phyloP scores from a whole-genome alignment of 2,888 invertebrate species.

The Chloroclystis v-ata region DNA sequence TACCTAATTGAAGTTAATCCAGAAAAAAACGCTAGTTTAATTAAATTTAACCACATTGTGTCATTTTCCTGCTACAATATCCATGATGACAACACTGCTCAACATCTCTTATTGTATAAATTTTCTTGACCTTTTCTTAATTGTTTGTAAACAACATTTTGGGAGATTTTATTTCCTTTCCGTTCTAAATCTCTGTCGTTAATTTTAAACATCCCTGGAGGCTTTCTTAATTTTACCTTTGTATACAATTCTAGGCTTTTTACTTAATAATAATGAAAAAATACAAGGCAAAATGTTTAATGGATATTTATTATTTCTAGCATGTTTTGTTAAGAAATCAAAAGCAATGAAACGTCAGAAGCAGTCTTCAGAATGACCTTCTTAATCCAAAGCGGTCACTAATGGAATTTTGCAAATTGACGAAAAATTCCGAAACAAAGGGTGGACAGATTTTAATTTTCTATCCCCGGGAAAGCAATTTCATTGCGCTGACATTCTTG shows the following conservation, averaged over 20 bases:
- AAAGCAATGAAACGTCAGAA: constrained; percentile 9
- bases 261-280: constrained; percentile 53
- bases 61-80: not conserved
- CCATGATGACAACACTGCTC: not conserved
- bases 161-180: constrained; percentile 27
- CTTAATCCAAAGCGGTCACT: constrained; percentile 16
- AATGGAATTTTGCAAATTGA: constrained; percentile 16
- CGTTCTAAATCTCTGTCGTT: constrained; percentile 46
- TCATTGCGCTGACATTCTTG: constrained; percentile 3
- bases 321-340: constrained; percentile 18
- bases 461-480: constrained; percentile 11
- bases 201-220: constrained; percentile 50
- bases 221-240: constrained; percentile 50
- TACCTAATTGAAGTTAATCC: too few relatives aligned
- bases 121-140: constrained; percentile 7
- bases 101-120: not conserved
- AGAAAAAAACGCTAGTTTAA: too few relatives aligned
- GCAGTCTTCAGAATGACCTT: constrained; percentile 7
- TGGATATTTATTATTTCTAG: constrained; percentile 34
- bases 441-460: constrained; percentile 18
- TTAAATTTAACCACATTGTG: not conserved
- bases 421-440: constrained; percentile 14
- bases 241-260: constrained; percentile 40
- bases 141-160: constrained; percentile 24
- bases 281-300: constrained; percentile 46